phyloP scores from a whole-genome alignment of 2,113 vertebrate species.

The Embiotoca jacksoni region DNA sequence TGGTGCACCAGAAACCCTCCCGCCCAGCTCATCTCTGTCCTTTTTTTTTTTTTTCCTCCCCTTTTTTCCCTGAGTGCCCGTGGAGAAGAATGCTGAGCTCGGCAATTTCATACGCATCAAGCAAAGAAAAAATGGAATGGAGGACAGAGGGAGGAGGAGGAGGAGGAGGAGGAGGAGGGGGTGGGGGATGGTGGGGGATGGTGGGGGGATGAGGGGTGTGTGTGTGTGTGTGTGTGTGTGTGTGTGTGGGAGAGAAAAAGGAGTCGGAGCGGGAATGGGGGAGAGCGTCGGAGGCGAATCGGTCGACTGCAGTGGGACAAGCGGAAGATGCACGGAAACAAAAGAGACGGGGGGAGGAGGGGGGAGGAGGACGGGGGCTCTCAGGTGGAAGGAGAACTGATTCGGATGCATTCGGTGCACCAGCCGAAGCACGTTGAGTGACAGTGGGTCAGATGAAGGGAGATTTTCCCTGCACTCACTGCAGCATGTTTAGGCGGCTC shows the following conservation, averaged over 20 bases:
- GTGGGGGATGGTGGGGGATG: constrained; percentile 37
- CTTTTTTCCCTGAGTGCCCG: constrained; percentile 61
- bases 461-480: constrained; percentile 62
- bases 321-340: constrained; percentile 49
- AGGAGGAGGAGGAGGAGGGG: constrained; percentile 6
- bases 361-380: constrained; percentile 2
- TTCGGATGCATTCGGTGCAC: constrained; percentile 22
- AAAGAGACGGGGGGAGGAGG: constrained; percentile 3
- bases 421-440: constrained; percentile 38
- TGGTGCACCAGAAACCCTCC: constrained; percentile 75
- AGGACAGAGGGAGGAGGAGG: constrained; percentile 37
- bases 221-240: no score
- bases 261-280: constrained; percentile 16
- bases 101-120: constrained; percentile 74
- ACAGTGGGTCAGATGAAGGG: constrained; percentile 51
- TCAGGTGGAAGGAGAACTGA: constrained; percentile 15
- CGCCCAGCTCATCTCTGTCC: constrained; percentile 64
- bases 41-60: neutral
- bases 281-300: constrained; percentile 45
- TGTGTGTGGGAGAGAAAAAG: neutral
- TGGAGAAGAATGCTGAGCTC: constrained; percentile 82
- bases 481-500: constrained; percentile 66
- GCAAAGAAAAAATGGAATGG: constrained; percentile 58
- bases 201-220: neutral
- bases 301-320: constrained; percentile 66